Conservation (phyloP, 2,113 vertebrate genomes). For the Misgurnus anguillicaudatus region DNA sequence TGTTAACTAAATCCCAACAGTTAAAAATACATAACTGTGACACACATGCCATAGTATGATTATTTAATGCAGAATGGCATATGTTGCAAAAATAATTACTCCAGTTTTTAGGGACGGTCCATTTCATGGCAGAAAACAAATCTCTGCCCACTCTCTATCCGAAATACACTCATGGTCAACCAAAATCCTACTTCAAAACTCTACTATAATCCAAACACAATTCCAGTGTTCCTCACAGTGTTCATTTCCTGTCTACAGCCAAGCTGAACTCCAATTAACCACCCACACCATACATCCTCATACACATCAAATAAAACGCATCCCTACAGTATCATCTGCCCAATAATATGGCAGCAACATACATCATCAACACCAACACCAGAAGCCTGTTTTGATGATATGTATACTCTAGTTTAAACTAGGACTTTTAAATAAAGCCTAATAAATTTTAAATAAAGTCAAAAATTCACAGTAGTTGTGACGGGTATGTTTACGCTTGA, state of each 20-base stretch:
- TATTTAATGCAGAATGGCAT: slow-evolving; percentile 51
- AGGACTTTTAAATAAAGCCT: background rate
- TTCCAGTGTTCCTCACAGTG: slow-evolving; percentile 19
- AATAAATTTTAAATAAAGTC: background rate
- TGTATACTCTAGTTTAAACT: background rate
- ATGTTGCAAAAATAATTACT: slow-evolving; percentile 49
- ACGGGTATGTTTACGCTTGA: no score
- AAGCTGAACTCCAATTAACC: slow-evolving; percentile 33
- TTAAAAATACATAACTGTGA: slow-evolving; percentile 32
- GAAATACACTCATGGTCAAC: slow-evolving; percentile 22
- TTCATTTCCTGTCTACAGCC: background rate
- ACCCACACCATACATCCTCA: slow-evolving; percentile 35
- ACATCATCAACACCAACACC: background rate
- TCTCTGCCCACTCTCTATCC: slow-evolving; percentile 3
- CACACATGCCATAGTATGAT: slow-evolving; percentile 46
- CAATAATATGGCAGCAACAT: background rate
- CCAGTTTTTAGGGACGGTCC: slow-evolving; percentile 46
- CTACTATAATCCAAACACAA: slow-evolving; percentile 25
- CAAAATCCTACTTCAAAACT: background rate
- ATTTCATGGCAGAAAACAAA: slow-evolving; percentile 21
- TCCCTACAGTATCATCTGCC: background rate
- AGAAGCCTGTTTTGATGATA: no score
- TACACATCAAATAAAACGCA: slow-evolving; percentile 41
- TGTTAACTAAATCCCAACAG: background rate
- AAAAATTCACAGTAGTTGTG: background rate